Percentiles rank a stretch among this genome's conserved stretches.
Evolutionary conservation across 2,113 vertebrate genomes (phyloP).

Genomic region (Cricetomys ansorgei): DNA sequence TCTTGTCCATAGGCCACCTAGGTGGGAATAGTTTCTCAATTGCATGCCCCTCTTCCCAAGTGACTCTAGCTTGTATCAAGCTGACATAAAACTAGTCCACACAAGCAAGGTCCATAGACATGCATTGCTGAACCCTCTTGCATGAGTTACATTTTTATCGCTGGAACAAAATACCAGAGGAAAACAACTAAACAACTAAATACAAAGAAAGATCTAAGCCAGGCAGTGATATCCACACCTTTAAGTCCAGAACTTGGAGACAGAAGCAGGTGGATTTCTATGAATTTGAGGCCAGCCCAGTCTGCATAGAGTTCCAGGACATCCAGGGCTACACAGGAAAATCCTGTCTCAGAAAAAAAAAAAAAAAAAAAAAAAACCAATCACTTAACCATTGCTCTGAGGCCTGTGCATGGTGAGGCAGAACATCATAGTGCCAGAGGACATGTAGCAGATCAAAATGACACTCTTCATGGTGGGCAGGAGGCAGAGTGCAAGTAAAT

Average conservation of each 20-base stretch:
- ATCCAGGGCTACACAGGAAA: too few relatives aligned
- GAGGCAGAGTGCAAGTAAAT: background rate
- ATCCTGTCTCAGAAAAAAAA: too few relatives aligned
- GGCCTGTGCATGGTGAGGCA: background rate
- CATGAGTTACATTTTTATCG: background rate
- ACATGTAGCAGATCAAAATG: background rate
- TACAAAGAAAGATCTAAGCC: background rate
- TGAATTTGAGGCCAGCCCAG: too few relatives aligned
- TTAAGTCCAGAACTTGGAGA: too few relatives aligned
- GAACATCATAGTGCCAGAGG: too few relatives aligned
- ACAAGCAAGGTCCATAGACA: background rate
- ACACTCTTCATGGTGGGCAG: too few relatives aligned
- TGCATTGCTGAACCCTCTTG: background rate
- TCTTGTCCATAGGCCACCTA: background rate
- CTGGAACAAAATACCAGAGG: background rate
- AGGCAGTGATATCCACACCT: too few relatives aligned
- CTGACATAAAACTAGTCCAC: background rate
- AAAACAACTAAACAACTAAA: background rate
- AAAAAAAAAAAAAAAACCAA: too few relatives aligned
- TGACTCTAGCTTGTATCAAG: background rate
- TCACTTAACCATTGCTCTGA: background rate
- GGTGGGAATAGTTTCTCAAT: background rate
- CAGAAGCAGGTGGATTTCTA: too few relatives aligned
- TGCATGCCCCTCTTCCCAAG: background rate
- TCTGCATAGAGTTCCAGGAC: too few relatives aligned